Evolutionary conservation across 1,140 invertebrate species (phyloP).

Genomic region (Rhynchophorus ferrugineus): DNA sequence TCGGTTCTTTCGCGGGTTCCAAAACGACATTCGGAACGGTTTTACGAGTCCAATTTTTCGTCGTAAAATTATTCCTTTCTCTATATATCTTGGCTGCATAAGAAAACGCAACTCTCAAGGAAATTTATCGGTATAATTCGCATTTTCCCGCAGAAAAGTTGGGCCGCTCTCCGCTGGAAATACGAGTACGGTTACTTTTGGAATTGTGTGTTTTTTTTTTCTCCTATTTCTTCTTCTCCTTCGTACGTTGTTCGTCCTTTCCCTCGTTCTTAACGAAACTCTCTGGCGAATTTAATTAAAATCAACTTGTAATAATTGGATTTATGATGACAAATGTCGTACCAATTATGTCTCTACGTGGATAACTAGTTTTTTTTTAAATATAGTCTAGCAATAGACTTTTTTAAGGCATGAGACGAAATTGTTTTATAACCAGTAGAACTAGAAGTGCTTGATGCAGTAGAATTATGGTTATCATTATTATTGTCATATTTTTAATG

Average conservation of each 20-base stretch:
- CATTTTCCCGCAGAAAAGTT: conserved; percentile 7
- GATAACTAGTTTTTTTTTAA: no score
- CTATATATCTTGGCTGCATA: conserved; percentile 13
- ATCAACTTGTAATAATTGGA: neutral
- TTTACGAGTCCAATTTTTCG: neutral
- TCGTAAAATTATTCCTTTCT: conserved; percentile 3
- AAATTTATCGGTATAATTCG: conserved; percentile 25
- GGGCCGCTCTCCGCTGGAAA: conserved; percentile 1
- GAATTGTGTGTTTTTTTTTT: no score
- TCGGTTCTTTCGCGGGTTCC: neutral
- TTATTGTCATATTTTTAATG: no score
- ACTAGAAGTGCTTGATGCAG: no score
- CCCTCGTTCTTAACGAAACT: neutral
- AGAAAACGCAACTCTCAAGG: conserved; percentile 18
- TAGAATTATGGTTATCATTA: no score
- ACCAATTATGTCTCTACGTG: no score
- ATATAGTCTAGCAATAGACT: no score
- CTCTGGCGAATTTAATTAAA: neutral
- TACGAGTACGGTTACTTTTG: conserved; percentile 4
- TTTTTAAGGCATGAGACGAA: no score
- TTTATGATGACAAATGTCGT: neutral
- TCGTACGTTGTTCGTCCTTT: neutral
- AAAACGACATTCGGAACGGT: neutral
- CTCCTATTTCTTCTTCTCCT: neutral
- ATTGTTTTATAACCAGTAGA: no score